Conservation (phyloP, 1,140 invertebrate genomes). For the Heliothis virescens region DNA sequence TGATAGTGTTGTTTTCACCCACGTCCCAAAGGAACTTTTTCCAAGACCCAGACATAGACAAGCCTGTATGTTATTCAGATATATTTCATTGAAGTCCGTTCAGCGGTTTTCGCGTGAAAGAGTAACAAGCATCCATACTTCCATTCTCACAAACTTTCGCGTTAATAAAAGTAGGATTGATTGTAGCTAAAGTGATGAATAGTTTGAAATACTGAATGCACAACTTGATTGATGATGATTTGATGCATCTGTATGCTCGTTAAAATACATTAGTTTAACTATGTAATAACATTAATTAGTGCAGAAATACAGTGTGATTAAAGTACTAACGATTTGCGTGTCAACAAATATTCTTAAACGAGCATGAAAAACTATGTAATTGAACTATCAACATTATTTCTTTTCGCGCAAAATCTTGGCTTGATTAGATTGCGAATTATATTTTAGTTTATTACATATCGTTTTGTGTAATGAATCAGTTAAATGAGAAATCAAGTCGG, state of each 20-base stretch:
- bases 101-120: too few relatives aligned
- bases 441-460: not conserved
- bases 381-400: not conserved
- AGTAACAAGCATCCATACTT: too few relatives aligned
- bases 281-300: not conserved
- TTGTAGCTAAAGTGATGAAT: too few relatives aligned
- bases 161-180: too few relatives aligned
- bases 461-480: slow-evolving; percentile 11
- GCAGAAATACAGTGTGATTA: not conserved
- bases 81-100: too few relatives aligned
- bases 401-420: not conserved
- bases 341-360: not conserved
- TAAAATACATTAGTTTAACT: not conserved
- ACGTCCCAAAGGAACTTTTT: too few relatives aligned
- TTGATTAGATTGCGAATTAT: not conserved
- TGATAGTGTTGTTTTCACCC: too few relatives aligned
- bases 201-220: too few relatives aligned
- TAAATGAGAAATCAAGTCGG: slow-evolving; percentile 12
- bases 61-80: too few relatives aligned
- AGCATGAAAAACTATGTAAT: not conserved
- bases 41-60: too few relatives aligned
- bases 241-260: not conserved
- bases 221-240: too few relatives aligned
- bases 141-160: too few relatives aligned
- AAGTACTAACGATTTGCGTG: not conserved